Base-by-base conservation (phyloP, 2,888 invertebrate species). In the Troides oblongomaculatus region DNA sequence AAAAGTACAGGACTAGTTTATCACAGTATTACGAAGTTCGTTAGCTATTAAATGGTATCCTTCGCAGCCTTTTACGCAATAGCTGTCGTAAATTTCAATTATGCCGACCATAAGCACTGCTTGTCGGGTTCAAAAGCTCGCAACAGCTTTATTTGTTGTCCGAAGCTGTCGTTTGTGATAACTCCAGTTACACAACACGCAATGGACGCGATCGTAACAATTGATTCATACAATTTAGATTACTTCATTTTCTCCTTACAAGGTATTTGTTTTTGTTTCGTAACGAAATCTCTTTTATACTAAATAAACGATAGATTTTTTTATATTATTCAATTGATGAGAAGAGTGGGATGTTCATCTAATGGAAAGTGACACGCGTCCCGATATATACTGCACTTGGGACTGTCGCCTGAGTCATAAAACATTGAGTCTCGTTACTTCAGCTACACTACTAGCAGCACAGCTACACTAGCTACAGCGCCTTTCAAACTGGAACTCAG, bases 51-150 rank as follows among this genome's bases (percentile, higher is more conserved):
- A 63, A 70, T 66, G 50, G 53, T 59, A 70, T 56, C 46, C 46
- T 46, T 50, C 59, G 50, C 43, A 58, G 10, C 8, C 61, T 36
- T 39, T 70, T 70, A 63, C 66, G 70, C 65, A 70, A 70, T 66
- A 39, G 59, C 30, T 58, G 50, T 66, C 70, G 66, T 66, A 70
- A 66, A 70, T 70, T 70, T 70, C 70, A 70, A 70, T 70, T 70
- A 70, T 66, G 63, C 66, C 63, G 70, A 62, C 66, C 53, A 50
- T 39, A 53, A 61, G 61, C 57, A 50, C 59, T 63, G 66, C 59
- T 64, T 46, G 69, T 59, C 63, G 66, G 66, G 66, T 70, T 46
- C 66, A 70, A 70, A 69, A 70, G 66, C 70, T 70, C 43, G 69
- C 62, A 65, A 69, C 50, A 62, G 62, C 65, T 69, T 65, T 66